A percentile compares a stretch with the other conserved stretches of the same genome.
Conservation (phyloP, 2,888 invertebrate species). For the Imbricaverruca yamaguchii region DNA sequence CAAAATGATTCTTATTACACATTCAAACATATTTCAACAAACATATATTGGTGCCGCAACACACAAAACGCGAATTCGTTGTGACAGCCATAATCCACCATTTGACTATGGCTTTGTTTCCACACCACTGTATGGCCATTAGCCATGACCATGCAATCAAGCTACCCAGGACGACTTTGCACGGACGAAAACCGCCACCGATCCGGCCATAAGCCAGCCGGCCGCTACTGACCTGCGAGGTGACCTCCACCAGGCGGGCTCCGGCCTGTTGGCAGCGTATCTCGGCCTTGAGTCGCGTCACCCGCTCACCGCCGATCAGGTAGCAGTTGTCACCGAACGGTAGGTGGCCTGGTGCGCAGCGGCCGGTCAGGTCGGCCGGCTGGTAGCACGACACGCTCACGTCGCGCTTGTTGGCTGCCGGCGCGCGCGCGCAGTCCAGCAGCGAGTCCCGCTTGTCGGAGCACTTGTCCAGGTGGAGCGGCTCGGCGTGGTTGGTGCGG, state of each 20-base stretch:
- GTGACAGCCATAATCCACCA: too few relatives aligned
- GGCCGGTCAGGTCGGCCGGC: conserved; percentile 1
- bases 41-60: too few relatives aligned
- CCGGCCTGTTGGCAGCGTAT: conserved; percentile 11
- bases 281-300: conserved; percentile 12
- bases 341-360: background rate
- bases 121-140: too few relatives aligned
- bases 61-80: too few relatives aligned
- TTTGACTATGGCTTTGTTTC: too few relatives aligned
- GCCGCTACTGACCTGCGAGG: conserved; percentile 1
- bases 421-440: background rate
- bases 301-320: background rate
- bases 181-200: too few relatives aligned
- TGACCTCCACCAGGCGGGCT: background rate
- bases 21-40: too few relatives aligned
- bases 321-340: conserved; percentile 18
- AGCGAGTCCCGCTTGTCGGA: background rate
- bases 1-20: too few relatives aligned
- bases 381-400: conserved; percentile 9
- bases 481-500: background rate
- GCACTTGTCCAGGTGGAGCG: conserved; percentile 4
- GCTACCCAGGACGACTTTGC: too few relatives aligned
- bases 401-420: background rate
- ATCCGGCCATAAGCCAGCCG: too few relatives aligned
- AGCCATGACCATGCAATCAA: too few relatives aligned